Conservation (phyloP, 2,113 vertebrate genomes). For the Rhabdornis inornatus region DNA sequence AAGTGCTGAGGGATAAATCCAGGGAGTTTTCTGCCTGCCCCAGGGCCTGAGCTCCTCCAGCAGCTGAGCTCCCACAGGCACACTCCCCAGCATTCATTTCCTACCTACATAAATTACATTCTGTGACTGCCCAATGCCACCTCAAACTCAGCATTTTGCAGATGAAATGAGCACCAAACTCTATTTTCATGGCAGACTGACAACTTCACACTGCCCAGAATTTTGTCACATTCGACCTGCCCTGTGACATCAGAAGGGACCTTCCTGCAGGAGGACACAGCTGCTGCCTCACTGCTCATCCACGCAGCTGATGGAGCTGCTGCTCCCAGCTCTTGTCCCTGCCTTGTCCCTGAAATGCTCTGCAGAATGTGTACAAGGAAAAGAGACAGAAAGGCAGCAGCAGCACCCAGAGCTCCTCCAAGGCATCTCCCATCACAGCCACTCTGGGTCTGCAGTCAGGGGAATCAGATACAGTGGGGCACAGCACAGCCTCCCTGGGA, state of each 20-base stretch:
- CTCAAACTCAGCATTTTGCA: background rate
- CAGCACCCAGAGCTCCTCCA: background rate
- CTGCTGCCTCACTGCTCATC: background rate
- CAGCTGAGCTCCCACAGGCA: background rate
- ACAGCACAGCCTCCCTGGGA: background rate
- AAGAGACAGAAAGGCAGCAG: background rate
- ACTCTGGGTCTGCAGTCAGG: rapidly evolving
- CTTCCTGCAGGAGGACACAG: constrained; percentile 4
- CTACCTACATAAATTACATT: background rate
- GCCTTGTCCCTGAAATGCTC: background rate
- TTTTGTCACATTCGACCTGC: background rate
- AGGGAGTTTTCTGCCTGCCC: background rate
- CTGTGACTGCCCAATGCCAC: background rate
- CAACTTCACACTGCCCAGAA: background rate
- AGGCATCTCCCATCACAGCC: background rate
- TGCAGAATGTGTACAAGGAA: background rate
- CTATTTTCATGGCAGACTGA: background rate
- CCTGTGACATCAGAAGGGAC: background rate
- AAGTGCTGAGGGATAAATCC: background rate
- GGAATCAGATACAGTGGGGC: background rate
- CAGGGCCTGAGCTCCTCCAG: background rate
- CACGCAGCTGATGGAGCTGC: background rate
- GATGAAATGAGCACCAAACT: background rate
- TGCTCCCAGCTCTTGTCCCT: background rate
- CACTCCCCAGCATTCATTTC: background rate